These are phyloP conservation scores for Ophioderma brevispina DNA, from an alignment of 35 echinoderm and acorn worm genomes.

Conservation along the genomic window DNA sequence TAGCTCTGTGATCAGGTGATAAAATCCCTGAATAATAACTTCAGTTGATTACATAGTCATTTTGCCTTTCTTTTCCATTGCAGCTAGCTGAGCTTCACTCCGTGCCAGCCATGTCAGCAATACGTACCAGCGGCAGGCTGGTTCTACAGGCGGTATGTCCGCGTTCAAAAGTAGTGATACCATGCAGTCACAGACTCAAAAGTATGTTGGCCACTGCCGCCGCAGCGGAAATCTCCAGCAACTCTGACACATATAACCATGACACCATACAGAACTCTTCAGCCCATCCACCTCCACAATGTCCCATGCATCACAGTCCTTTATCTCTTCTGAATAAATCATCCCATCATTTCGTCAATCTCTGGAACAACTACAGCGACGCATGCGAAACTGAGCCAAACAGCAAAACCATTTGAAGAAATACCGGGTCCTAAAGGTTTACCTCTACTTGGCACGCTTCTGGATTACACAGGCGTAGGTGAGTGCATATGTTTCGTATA, in stretches of 20 bases:
- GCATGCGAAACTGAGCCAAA: background rate
- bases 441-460: constrained; percentile 78
- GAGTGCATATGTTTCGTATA: too few species aligned
- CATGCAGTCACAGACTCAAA: background rate
- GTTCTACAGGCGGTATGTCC: background rate
- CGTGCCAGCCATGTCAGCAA: too few species aligned
- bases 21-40: too few species aligned
- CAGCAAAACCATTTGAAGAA: constrained; percentile 75
- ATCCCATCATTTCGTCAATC: background rate
- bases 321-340: background rate
- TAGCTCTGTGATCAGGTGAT: too few species aligned
- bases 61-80: too few species aligned
- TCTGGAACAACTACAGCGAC: background rate
- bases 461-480: constrained; percentile 92
- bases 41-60: too few species aligned
- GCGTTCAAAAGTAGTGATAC: background rate
- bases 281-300: background rate
- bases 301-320: background rate
- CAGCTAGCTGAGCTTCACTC: too few species aligned
- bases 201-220: background rate
- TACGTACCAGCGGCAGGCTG: background rate
- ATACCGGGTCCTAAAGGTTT: constrained; percentile 91
- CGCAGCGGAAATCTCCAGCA: background rate
- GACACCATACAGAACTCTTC: background rate
- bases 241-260: background rate